These are phyloP conservation scores for Andrena marginata DNA, from an alignment of 2,888 invertebrate species.

Conservation along the genomic window DNA sequence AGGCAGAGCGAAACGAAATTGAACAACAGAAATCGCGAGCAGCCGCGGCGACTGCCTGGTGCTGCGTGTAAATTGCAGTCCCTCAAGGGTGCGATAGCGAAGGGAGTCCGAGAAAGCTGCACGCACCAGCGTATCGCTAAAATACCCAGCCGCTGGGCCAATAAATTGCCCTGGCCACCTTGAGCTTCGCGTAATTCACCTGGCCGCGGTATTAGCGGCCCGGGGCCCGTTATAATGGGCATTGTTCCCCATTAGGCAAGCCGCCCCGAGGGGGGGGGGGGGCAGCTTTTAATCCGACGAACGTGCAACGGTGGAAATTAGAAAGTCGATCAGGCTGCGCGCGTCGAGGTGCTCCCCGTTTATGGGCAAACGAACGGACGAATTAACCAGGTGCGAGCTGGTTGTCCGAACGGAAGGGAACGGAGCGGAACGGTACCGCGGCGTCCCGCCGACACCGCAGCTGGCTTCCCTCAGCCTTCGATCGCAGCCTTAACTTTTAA, in stretches of 20 bases:
- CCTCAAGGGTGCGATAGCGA: no score
- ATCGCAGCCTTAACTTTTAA: constrained; percentile 16
- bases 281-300: not conserved
- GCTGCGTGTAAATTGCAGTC: no score
- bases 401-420: not conserved
- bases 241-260: not conserved
- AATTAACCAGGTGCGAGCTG: constrained; percentile 8
- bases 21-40: not conserved
- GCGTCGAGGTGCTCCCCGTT: not conserved
- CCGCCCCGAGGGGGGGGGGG: no score
- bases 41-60: no score
- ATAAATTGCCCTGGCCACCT: not conserved
- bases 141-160: not conserved
- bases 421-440: not conserved
- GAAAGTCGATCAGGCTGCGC: not conserved
- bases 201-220: not conserved
- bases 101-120: not conserved
- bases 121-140: not conserved
- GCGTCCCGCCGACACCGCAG: not conserved
- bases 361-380: not conserved
- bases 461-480: not conserved
- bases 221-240: not conserved
- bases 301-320: not conserved
- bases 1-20: not conserved
- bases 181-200: not conserved